Evolutionary conservation across 2,888 invertebrate genomes (phyloP), one percentile per base, ranked within the genome.

Genomic region (Mythimna impura): DNA sequence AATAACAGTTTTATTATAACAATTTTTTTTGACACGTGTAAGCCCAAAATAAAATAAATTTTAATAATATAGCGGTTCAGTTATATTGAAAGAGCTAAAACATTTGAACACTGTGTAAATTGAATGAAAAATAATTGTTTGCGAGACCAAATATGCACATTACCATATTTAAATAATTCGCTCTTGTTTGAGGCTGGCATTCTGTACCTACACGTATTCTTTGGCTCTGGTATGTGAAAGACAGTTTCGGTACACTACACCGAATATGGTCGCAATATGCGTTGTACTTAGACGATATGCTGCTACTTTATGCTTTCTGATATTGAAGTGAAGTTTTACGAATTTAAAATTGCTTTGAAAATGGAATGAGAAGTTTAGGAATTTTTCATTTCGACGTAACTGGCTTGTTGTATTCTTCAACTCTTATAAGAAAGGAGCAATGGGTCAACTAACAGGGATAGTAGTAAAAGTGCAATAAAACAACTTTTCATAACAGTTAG

Each of bases 261-360:
- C 30, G 60, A 80, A 71, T 82, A 73, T 71, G 71, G 69, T 54
- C 54, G 66, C 76, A 79, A 79, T 85, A 79, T 71, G 66, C 69
- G 55, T 77, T 67, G 14, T 71, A 70, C 60, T 75, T 54, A 57
- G 34, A 73, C 62, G 70, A 68, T 65, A 76, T 66, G 58, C 52
- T 68, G 66, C 63, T 61, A 68, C 73, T 81, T 70, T 73, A 69
- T 69, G 65, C 73, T 66, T 74, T 78, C 55, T 61, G 65, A 81
- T 80, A 81, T 77, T 66, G 57, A 55, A 78, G 70, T 75, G 64
- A 76, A 80, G 70, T 68, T 71, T 71, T 67, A 65, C n/a, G 66
- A 71, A 70, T 80, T 71, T 72, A 67, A 70, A 71, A 64, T 73
- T 63, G 60, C 25, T 66, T 47, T n/a, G 20, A 12, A 80, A 70